These are phyloP conservation scores for Pipistrellus nathusii DNA, from an alignment of 2,797 vertebrate species.

Conservation along the genomic window DNA sequence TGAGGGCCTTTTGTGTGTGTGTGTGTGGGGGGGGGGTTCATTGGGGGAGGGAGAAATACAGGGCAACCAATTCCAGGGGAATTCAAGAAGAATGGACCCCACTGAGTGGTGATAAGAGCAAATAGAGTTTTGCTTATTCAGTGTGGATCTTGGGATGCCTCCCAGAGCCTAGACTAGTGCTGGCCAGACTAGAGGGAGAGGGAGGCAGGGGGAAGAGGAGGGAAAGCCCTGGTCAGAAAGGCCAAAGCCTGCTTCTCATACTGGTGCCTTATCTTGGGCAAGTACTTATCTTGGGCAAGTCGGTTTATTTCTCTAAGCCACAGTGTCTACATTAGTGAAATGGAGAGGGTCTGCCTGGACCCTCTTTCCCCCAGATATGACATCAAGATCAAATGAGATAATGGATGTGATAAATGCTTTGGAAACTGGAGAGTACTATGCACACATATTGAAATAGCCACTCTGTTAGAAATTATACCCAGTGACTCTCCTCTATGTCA, in stretches of 20 bases:
- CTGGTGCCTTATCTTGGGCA: background rate
- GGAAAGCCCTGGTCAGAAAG: background rate
- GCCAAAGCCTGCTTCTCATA: background rate
- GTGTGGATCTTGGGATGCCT: background rate
- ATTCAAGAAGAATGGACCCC: background rate
- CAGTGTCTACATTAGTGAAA: background rate
- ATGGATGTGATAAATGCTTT: background rate
- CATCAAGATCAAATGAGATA: background rate
- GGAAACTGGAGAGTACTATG: background rate
- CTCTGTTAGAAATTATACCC: slow-evolving; percentile 16
- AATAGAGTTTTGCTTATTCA: background rate
- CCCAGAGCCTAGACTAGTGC: background rate
- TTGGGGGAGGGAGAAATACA: background rate
- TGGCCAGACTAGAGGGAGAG: background rate
- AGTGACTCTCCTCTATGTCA: background rate
- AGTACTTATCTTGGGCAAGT: background rate
- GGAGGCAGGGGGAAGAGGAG: background rate
- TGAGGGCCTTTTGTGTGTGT: background rate
- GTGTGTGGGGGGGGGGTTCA: background rate
- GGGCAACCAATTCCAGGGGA: background rate
- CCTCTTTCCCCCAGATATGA: background rate
- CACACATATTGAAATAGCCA: background rate
- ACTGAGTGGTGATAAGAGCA: background rate
- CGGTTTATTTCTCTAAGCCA: background rate
- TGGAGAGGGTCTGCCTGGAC: background rate